Percentiles rank a stretch among this genome's conserved stretches.
These are phyloP conservation scores for Chitala chitala DNA, from an alignment of 2,113 vertebrate genomes.

Conservation along the genomic window DNA sequence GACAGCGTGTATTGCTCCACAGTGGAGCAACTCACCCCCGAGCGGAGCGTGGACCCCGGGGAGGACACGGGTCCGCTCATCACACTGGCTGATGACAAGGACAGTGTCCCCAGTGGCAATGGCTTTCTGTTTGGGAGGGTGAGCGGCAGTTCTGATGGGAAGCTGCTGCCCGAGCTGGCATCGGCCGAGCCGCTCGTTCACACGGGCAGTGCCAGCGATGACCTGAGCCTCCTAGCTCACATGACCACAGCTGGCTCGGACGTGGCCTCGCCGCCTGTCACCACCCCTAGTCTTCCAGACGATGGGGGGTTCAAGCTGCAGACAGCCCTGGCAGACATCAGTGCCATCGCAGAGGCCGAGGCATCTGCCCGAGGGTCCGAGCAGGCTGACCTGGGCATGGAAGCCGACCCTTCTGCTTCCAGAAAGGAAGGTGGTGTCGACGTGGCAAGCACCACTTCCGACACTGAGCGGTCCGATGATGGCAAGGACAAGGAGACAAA, in stretches of 20 bases:
- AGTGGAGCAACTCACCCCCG: conserved; percentile 73
- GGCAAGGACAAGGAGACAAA: conserved; percentile 93
- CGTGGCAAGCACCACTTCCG: conserved; percentile 67
- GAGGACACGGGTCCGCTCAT: conserved; percentile 86
- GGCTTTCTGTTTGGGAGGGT: conserved; percentile 95
- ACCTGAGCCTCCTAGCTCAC: conserved; percentile 90
- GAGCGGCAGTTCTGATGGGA: conserved; percentile 76
- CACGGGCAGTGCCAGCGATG: conserved; percentile 76
- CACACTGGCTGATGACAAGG: conserved; percentile 93
- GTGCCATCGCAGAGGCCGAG: conserved; percentile 70
- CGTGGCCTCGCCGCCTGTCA: conserved; percentile 74
- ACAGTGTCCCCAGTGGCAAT: conserved; percentile 80
- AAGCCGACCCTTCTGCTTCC: conserved; percentile 66
- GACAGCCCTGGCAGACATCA: conserved; percentile 78
- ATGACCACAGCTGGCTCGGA: conserved; percentile 80
- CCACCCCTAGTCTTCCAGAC: conserved; percentile 63
- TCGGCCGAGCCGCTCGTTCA: conserved; percentile 70
- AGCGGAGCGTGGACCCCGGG: conserved; percentile 76
- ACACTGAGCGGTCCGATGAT: conserved; percentile 95
- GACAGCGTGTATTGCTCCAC: conserved; percentile 93
- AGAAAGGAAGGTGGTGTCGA: conserved; percentile 86
- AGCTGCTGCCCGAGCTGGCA: conserved; percentile 87
- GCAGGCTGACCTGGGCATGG: conserved; percentile 71
- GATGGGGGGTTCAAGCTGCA: conserved; percentile 64
- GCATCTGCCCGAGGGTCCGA: conserved; percentile 64